Evolutionary conservation across 2,888 invertebrate species (phyloP), one percentile per base, ranked within the genome.

Genomic region (Prosopocoilus inquinatus): DNA sequence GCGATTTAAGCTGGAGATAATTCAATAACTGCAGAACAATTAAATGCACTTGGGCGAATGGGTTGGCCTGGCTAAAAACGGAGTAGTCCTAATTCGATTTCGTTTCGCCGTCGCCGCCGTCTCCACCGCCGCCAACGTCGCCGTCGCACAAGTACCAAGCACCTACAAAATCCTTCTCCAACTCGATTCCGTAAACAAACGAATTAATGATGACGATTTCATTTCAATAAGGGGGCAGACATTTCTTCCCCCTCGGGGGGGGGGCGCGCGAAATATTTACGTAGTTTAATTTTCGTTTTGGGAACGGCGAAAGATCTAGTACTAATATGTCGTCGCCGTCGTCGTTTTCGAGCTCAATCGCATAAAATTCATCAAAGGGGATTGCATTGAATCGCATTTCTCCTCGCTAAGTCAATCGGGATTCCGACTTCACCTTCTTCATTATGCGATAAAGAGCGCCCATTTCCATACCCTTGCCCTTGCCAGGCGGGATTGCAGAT

Each of bases 331-430:
- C 20, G 20, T 28, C 5, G n/a, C n/a, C n/a, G n/a, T n/a, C n/a
- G n/a, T n/a, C n/a, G n/a, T n/a, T n/a, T n/a, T n/a, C n/a, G 20
- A 28, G 20, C 57, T 64, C 66, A 65, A 66, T 64, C 69, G 73
- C 71, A 74, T 75, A 75, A 74, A 75, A 74, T 74, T 72, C 73
- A 73, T 74, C 74, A 74, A 72, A 71, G 72, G 61, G 73, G 71
- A 70, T 50, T 48, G 48, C 47, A 55, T 44, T 49, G 53, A 58
- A 55, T 57, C 54, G 57, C 59, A 53, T 53, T 59, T 58, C 55
- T 62, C 55, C 2, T 2, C 7, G 5, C 20, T 58, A 56, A 53
- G 61, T 61, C 63, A 64, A 64, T 64, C 63, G 62, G 67, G 67
- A 67, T 68, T 68, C 64, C 64, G 58, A 41, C 67, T 68, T 70